Evolutionary conservation across 23 tunicate species (phyloP), one percentile per base, ranked within the genome.

Genomic region (Ascidia mentula): DNA sequence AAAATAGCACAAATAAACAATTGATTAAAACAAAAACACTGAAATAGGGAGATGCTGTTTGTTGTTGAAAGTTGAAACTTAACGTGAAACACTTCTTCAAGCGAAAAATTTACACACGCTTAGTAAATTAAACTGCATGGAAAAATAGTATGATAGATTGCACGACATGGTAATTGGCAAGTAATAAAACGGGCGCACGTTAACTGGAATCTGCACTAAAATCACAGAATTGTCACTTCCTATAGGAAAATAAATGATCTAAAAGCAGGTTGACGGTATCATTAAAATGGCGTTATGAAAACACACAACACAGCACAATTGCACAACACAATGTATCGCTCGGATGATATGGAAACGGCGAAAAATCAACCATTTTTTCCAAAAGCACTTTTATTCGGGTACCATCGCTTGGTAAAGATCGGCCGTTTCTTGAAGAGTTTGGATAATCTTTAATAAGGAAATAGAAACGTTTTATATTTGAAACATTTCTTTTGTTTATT

Each of bases 231-330:
- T 53, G 13, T n/a, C n/a, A 9, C 65, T 53, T 53, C 65, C 22
- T 20, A 53, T 53, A 53, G 65, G 65, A 53, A 53, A 53, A 53
- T 53, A 53, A 53, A 42, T n/a, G 24, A 53, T 53, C 65, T 53
- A 28, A 3, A 53, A 28, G 24, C 13, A 53, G 65, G n/a, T n/a
- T n/a, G n/a, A n/a, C n/a, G n/a, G n/a, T n/a, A n/a, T n/a, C n/a
- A n/a, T n/a, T n/a, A 6, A 53, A 1, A 42, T 42, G 53, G 15
- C 15, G 15, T 20, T 53, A 53, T 26, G 65, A 53, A 53, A 5
- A 53, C 65, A 9, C 65, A 9, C 65, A 53, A 6, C 22, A 42
- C 12, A 12, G 53, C 65, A 53, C n/a, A n/a, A n/a, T n/a, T n/a
- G 13, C 65, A 53, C 22, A 3, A 53, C 7, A 9, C 24, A 20